Conservation (phyloP, 64 coral and sea anemone genomes). For the Actinia equina region DNA sequence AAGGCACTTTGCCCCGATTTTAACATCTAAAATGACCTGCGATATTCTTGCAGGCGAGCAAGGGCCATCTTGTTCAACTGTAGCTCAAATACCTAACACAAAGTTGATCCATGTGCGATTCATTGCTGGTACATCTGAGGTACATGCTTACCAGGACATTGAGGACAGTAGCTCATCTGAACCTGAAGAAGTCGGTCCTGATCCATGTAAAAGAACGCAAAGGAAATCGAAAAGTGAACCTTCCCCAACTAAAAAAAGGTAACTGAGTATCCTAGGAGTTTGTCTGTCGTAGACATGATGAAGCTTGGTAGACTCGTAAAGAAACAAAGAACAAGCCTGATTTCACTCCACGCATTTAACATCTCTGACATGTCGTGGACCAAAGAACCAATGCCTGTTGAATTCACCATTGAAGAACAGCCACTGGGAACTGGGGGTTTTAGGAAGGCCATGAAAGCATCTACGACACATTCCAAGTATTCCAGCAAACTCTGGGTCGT, state of each 20-base stretch:
- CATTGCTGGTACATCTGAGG: not conserved
- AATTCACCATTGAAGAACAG: slow-evolving; percentile 25
- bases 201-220: not conserved
- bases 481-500: slow-evolving; percentile 28
- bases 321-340: not conserved
- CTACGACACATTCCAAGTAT: slow-evolving; percentile 26
- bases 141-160: slow-evolving; percentile 8
- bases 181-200: not conserved
- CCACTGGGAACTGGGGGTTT: slow-evolving; percentile 46
- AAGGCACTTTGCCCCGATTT: too few relatives aligned
- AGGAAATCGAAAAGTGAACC: not conserved
- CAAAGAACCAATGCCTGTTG: not conserved
- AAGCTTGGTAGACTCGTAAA: slow-evolving; percentile 44
- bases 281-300: slow-evolving; percentile 63
- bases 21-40: too few relatives aligned
- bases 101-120: slow-evolving; percentile 53
- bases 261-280: not conserved
- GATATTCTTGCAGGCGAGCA: slow-evolving; percentile 74
- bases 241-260: not conserved
- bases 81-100: slow-evolving; percentile 8
- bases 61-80: slow-evolving; percentile 50
- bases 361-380: slow-evolving; percentile 16
- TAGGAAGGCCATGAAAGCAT: slow-evolving; percentile 45
- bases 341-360: slow-evolving; percentile 20
- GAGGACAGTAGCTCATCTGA: slow-evolving; percentile 15